Base-by-base conservation (phyloP, 2,113 vertebrate species). In the Hylia prasina region DNA sequence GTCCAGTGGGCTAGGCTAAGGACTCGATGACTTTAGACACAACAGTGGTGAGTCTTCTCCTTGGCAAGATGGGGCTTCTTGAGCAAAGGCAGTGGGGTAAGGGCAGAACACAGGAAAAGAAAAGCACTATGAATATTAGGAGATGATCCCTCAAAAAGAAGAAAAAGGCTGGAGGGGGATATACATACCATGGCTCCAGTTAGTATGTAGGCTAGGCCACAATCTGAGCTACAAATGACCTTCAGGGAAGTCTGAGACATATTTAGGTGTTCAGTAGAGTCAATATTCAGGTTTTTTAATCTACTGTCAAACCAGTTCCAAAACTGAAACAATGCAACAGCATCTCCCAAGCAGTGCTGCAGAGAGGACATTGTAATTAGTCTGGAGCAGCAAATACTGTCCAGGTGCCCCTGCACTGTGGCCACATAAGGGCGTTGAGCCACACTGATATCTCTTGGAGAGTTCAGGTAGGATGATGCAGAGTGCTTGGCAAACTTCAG, bases 111-210 rank as follows among this genome's bases (percentile, higher is more conserved):
- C 13, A 50, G 37, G 28, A 75, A 44, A 56, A 76, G 33, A 15
- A 76, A 80, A 90, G 9, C 6, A 6, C 24, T 57, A 1, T 16
- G 28, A 65, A 48, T 48, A 54, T 58, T 22, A 58, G 53, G 7
- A 13, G 9, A 60, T 44, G 23, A 25, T 18, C 11, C 17, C 37
- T 48, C 40, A 80, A 60, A 39, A 51, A 53, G 22, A 80, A 44
- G 10, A 69, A 47, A 68, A 60, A 8, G 2, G 1, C 20, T 3
- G 4, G 4, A 0, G 1, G 25, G 12, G 1, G 0, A 3, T 35
- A 16, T 9, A 0, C 6, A 8, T 22, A n/a, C 27, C 2, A 5
- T 30, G 11, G 50, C 75, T 50, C 27, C 33, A 60, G 15, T 69
- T 56, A 27, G 15, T 18, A 30, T 19, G 10, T 17, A 39, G 25